Evolutionary conservation across 2,797 vertebrate species (phyloP), one percentile per base, ranked within the genome.

Genomic region (Momotus momota): DNA sequence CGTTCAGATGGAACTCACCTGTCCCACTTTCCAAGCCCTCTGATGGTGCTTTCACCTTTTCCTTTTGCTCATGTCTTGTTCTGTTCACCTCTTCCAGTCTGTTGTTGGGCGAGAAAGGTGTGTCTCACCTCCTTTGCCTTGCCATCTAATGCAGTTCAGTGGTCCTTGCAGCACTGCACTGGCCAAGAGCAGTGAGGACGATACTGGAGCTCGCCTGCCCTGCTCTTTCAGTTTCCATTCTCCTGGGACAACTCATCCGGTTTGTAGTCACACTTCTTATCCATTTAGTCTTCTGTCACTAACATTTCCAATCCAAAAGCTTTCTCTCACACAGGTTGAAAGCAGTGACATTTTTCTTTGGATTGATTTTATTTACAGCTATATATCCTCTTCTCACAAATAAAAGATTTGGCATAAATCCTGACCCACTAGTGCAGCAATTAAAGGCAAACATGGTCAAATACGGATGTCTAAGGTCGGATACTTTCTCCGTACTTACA

Each of bases 291-390:
- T 83, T 35, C 79, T 75, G 58, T 79, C 87, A 75, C 35, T 58
- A 81, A 35, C 7, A 6, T 70, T 88, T 94, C 77, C 73, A 81
- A 5, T 52, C 31, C 79, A 62, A 79, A 82, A 91, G 40, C 65
- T 79, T 88, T 86, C 52, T 86, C 40, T 86, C 73, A 69, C 35
- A 27, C 35, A 75, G 49, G 55, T 35, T 90, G 94, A 90, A 94
- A 88, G 64, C 40, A 70, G 31, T 86, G 75, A 90, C 87, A 62
- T 96, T 91, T 96, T 90, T 41, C 51, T 92, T 92, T 75, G 46
- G 49, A 66, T 67, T 86, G 21, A 11, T 52, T 89, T 94, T 80
- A 65, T 93, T 95, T 91, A 88, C 43, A 81, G 70, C 35, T 91
- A 29, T 84, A 93, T 95, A 72, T 67, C 49, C 67, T 93, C 27